Percentiles rank a stretch among this genome's conserved stretches.
Evolutionary conservation across 2,888 invertebrate genomes (phyloP).

Genomic region (Mellilla xanthometata): DNA sequence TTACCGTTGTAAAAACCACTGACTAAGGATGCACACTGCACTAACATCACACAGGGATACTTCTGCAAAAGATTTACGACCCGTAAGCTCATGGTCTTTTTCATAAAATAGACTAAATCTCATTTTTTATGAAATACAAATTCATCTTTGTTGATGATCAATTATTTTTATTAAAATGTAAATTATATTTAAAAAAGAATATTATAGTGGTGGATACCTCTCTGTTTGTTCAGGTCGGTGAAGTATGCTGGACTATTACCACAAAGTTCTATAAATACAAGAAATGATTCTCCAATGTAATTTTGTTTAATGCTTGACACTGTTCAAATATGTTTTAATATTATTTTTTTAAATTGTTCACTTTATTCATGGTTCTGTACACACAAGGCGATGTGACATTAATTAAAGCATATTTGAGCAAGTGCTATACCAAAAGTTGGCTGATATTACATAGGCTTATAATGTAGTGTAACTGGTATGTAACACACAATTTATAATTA

Average conservation of each 20-base stretch:
- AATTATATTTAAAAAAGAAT: slow-evolving; percentile 61
- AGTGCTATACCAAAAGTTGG: slow-evolving; percentile 17
- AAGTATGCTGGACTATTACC: slow-evolving; percentile 84
- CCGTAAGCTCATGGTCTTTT: slow-evolving; percentile 83
- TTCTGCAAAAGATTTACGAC: slow-evolving; percentile 92
- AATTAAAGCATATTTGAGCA: slow-evolving; percentile 49
- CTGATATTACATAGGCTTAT: slow-evolving; percentile 5
- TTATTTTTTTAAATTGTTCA: not conserved
- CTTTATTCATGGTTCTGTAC: too few relatives aligned
- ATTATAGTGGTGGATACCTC: slow-evolving; percentile 80
- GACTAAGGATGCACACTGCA: slow-evolving; percentile 85
- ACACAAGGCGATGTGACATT: not conserved
- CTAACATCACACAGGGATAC: slow-evolving; percentile 86
- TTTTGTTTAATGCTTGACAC: slow-evolving; percentile 56
- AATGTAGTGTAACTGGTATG: not conserved
- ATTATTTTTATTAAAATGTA: slow-evolving; percentile 17
- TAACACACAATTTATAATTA: too few relatives aligned
- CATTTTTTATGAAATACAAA: slow-evolving; percentile 24
- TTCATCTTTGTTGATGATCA: slow-evolving; percentile 35
- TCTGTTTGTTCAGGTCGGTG: slow-evolving; percentile 81
- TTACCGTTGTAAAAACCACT: slow-evolving; percentile 85
- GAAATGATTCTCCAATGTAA: slow-evolving; percentile 82
- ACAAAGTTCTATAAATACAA: slow-evolving; percentile 85
- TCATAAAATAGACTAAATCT: slow-evolving; percentile 52
- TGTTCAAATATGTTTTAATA: slow-evolving; percentile 15